These are phyloP conservation scores for Syncerus caffer DNA, from an alignment of 2,797 vertebrate genomes.

Conservation along the genomic window DNA sequence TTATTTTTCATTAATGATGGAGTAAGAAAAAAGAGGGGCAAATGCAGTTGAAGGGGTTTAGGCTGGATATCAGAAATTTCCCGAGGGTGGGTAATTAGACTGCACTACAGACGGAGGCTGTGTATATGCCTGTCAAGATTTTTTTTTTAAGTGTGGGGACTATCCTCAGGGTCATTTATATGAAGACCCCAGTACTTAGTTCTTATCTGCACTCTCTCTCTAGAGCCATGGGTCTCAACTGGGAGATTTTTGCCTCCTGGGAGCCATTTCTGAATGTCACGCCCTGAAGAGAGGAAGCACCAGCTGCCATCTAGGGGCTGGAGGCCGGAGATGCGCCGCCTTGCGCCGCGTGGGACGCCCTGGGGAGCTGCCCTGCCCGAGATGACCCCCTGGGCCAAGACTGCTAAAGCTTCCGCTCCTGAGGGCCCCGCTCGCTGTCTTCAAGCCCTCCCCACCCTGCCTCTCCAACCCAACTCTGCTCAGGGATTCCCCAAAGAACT, in stretches of 20 bases:
- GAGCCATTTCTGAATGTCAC: background rate
- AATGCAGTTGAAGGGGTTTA: background rate
- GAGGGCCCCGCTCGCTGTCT: background rate
- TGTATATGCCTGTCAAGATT: background rate
- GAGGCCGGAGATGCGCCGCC: background rate
- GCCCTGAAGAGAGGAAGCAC: background rate
- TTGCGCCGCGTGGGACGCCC: rapidly evolving
- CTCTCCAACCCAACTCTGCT: background rate
- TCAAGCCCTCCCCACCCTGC: background rate
- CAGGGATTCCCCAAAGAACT: background rate
- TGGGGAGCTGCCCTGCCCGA: rapidly evolving
- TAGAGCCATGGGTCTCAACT: background rate
- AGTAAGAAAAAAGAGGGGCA: background rate
- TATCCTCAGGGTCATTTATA: background rate
- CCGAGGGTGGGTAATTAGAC: background rate
- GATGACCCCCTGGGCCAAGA: rapidly evolving
- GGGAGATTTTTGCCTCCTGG: background rate
- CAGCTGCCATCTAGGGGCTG: background rate
- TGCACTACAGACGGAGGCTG: background rate
- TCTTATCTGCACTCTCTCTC: background rate
- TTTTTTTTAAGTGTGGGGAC: background rate
- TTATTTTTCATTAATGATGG: background rate
- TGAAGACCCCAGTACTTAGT: background rate
- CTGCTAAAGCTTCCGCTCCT: rapidly evolving
- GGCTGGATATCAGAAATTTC: background rate